Percentiles rank a stretch among this genome's conserved stretches.
phyloP scores from a whole-genome alignment of 2,797 vertebrate genomes.

The Brachyalestes nurse region DNA sequence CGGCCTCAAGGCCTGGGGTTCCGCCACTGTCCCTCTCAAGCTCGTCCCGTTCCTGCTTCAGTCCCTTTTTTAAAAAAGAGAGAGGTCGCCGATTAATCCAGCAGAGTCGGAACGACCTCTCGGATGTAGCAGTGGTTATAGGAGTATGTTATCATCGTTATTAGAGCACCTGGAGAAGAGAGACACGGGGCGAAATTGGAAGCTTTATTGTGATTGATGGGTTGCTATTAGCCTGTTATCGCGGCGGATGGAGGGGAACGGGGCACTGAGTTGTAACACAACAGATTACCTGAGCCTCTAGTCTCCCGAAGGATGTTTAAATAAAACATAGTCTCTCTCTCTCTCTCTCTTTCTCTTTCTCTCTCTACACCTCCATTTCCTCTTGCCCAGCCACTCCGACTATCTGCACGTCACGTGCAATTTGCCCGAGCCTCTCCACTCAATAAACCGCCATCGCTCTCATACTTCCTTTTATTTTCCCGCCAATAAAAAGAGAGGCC shows the following conservation, averaged over 20 bases:
- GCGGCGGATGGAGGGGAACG: slow-evolving; percentile 71
- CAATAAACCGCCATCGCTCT: slow-evolving; percentile 88
- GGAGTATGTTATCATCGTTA: slow-evolving; percentile 91
- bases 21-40: background rate
- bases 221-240: slow-evolving; percentile 84
- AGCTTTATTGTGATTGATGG: slow-evolving; percentile 93
- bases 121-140: slow-evolving; percentile 74
- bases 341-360: slow-evolving; percentile 39
- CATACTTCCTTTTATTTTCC: slow-evolving; percentile 81
- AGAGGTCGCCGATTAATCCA: slow-evolving; percentile 75
- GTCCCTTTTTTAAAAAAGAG: slow-evolving; percentile 72
- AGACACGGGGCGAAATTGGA: slow-evolving; percentile 85
- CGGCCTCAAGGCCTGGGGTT: slow-evolving; percentile 57
- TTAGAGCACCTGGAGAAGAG: slow-evolving; percentile 83
- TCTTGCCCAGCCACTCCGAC: slow-evolving; percentile 77
- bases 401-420: slow-evolving; percentile 87
- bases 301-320: slow-evolving; percentile 89
- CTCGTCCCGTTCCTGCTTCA: slow-evolving; percentile 24
- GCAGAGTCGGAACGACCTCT: slow-evolving; percentile 83
- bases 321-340: slow-evolving; percentile 83
- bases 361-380: slow-evolving; percentile 77
- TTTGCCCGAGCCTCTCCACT: slow-evolving; percentile 84
- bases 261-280: slow-evolving; percentile 91
- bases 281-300: slow-evolving; percentile 91
- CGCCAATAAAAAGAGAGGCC: slow-evolving; percentile 37